Evolutionary conservation across 1,140 invertebrate species (phyloP).

Genomic region (Solenopsis fugax): DNA sequence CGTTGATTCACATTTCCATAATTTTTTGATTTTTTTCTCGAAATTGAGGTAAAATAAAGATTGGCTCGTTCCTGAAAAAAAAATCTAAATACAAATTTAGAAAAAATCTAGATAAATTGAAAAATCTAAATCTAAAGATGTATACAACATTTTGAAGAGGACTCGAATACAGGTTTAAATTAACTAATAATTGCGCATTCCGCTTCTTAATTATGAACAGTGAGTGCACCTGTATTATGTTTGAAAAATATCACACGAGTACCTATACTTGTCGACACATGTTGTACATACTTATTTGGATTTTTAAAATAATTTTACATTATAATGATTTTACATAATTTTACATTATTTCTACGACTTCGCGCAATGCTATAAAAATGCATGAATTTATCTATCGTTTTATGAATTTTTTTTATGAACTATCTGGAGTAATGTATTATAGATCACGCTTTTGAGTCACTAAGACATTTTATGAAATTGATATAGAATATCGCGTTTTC

Average conservation of each 20-base stretch:
- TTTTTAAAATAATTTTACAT: background rate
- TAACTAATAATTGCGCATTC: background rate
- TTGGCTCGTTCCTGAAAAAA: background rate
- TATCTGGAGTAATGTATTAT: background rate
- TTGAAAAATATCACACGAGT: background rate
- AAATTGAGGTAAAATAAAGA: background rate
- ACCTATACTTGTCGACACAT: background rate
- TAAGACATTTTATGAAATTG: slow-evolving; percentile 41
- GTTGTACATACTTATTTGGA: background rate
- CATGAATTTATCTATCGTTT: slow-evolving; percentile 46
- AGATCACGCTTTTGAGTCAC: background rate
- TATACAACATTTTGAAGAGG: background rate
- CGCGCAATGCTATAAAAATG: background rate
- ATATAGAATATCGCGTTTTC: slow-evolving; percentile 68
- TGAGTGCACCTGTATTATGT: background rate
- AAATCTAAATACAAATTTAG: background rate
- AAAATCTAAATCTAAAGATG: background rate
- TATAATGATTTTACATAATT: background rate
- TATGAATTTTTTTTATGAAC: too few species aligned
- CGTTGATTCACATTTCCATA: too few species aligned
- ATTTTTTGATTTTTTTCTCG: background rate
- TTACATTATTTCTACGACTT: background rate
- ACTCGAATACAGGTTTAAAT: background rate
- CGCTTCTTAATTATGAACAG: background rate
- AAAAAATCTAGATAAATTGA: background rate